Evolutionary conservation across 2,888 invertebrate species (phyloP), one percentile per base, ranked within the genome.

Genomic region (Hyles lineata): DNA sequence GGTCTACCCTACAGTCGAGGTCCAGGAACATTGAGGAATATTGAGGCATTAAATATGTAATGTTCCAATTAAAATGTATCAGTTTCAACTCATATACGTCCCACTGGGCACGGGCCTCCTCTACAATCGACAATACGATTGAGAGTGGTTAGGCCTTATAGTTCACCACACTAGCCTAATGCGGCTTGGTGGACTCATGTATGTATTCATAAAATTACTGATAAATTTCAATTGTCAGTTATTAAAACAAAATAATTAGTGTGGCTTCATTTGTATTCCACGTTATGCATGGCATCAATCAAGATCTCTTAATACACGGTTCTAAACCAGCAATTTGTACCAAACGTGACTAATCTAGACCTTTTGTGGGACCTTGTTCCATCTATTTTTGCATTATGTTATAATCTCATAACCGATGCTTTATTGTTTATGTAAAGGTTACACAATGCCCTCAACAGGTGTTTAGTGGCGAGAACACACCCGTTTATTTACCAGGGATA

Each of bases 341-440:
- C 23, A 50, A 67, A 67, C 67, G 67, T 67, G 67, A 67, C 67
- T 67, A 67, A 67, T 67, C 67, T 67, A 67, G 50, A 67, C 67
- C 67, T 67, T 67, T 67, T 67, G 7, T 23, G 23, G 55, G 67
- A 67, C 67, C 67, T 67, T 67, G 67, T 67, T 50, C 67, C 23
- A 67, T 43, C 67, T 67, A 67, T 67, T 43, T 67, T 67, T 67
- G 67, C 23, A 23, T 50, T 67, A 67, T 67, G 50, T 67, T 67
- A 67, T 67, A 43, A 67, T 67, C 67, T 62, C 19, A 62, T 29
- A 32, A 25, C 60, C 43, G 50, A 50, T 67, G 67, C 67, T 67
- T 67, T 50, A 67, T 67, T 67, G 23, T 67, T 23, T 25, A 35
- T 35, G 63, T 6, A 63, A 67, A 50, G 67, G 67, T 67, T 67